These are phyloP conservation scores for Tenthredo livida DNA, from an alignment of 2,888 invertebrate species.

Conservation along the genomic window DNA sequence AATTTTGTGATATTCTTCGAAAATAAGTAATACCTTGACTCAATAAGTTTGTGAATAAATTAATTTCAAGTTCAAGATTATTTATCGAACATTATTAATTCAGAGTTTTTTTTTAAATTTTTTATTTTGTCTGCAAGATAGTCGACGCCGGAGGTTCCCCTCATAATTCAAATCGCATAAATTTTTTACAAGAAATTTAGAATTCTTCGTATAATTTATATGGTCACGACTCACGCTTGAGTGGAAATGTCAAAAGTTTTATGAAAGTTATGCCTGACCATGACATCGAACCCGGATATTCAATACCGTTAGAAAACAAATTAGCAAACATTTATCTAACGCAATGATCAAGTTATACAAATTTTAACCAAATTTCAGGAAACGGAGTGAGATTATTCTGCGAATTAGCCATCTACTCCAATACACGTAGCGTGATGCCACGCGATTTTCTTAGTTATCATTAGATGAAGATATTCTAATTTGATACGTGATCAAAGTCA, in stretches of 20 bases:
- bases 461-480: neutral
- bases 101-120: neutral
- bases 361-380: neutral
- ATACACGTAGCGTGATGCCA: neutral
- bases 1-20: neutral
- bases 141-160: neutral
- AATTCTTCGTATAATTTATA: neutral
- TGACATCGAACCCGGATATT: too few species aligned
- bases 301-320: neutral
- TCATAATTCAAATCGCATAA: neutral
- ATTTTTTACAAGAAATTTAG: neutral
- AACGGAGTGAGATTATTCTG: neutral
- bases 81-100: neutral
- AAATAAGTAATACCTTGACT: conserved; percentile 5
- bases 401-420: neutral
- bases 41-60: neutral
- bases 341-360: neutral
- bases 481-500: neutral
- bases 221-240: neutral
- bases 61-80: neutral
- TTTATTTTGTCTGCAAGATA: neutral
- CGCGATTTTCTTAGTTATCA: neutral
- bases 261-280: neutral
- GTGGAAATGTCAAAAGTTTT: neutral
- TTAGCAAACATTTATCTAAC: neutral